Percentiles rank a stretch among this genome's conserved stretches.
These are phyloP conservation scores for Allacma fusca DNA, from an alignment of 2,888 invertebrate species.

Conservation along the genomic window DNA sequence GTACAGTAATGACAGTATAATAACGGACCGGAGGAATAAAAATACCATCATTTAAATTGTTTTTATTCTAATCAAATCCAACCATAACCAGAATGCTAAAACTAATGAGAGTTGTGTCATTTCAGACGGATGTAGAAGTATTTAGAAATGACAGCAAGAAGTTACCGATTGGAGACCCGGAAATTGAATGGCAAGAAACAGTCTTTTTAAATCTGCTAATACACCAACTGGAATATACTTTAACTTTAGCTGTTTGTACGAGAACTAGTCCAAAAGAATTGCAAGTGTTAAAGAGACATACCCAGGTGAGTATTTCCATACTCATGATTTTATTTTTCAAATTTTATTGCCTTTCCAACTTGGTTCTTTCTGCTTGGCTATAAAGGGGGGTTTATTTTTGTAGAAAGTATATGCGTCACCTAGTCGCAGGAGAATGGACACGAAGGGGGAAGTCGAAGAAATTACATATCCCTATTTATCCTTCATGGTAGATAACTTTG, in stretches of 20 bases:
- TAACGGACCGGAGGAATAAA: too few relatives aligned
- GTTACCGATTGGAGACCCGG: slow-evolving; percentile 93
- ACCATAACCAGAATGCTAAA: too few relatives aligned
- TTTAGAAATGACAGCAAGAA: slow-evolving; percentile 97
- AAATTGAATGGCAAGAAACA: slow-evolving; percentile 96
- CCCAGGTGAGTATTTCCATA: slow-evolving; percentile 71
- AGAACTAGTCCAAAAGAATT: slow-evolving; percentile 96
- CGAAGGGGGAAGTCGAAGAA: slow-evolving; percentile 97
- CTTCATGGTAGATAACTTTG: slow-evolving; percentile 76
- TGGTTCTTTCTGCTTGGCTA: too few relatives aligned
- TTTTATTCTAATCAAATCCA: too few relatives aligned
- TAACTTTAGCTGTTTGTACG: slow-evolving; percentile 97
- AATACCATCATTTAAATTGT: too few relatives aligned
- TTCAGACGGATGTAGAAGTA: slow-evolving; percentile 93
- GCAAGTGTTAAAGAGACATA: slow-evolving; percentile 90
- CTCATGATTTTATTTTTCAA: too few relatives aligned
- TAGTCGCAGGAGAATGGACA: slow-evolving; percentile 94
- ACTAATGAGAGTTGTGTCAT: too few relatives aligned
- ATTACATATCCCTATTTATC: slow-evolving; percentile 99
- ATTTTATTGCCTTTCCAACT: too few relatives aligned
- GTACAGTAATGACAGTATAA: too few relatives aligned
- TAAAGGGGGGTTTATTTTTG: neutral
- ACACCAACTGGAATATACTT: slow-evolving; percentile 97
- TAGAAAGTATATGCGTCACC: slow-evolving; percentile 95
- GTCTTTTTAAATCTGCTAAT: slow-evolving; percentile 72